phyloP scores from a whole-genome alignment of 30 jellyfish, hydroid and myxozoan species.

The Phacellophora camtschatica region DNA sequence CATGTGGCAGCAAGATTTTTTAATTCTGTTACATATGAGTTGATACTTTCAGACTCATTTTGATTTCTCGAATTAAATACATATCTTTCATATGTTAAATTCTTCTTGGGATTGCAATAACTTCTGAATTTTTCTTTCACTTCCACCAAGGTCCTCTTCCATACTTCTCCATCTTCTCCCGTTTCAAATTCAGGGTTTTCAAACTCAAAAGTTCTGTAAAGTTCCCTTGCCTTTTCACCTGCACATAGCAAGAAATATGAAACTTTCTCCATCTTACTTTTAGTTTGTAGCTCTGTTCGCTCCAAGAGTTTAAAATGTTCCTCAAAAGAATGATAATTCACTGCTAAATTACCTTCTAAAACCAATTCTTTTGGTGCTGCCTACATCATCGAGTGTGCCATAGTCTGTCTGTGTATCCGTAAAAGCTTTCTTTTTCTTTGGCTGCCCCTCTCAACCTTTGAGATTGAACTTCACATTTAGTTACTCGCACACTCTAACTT shows the following conservation, averaged over 20 bases:
- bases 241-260: constrained; percentile 4
- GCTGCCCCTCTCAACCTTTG: too few species aligned
- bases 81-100: constrained; percentile 10
- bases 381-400: constrained; percentile 35
- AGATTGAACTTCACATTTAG: too few species aligned
- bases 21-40: background rate
- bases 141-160: background rate
- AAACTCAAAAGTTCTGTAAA: background rate
- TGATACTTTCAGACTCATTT: background rate
- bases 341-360: constrained; percentile 18
- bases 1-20: constrained; percentile 29
- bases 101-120: constrained; percentile 18
- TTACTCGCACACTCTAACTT: background rate
- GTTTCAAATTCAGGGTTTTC: background rate
- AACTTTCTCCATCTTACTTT: constrained; percentile 14
- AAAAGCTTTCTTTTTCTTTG: background rate
- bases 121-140: constrained; percentile 12
- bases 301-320: constrained; percentile 23
- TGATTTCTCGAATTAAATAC: constrained; percentile 3
- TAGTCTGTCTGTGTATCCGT: background rate
- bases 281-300: background rate
- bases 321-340: constrained; percentile 2
- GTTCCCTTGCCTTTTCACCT: background rate
- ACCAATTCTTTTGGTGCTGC: constrained; percentile 27
- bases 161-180: background rate